A percentile compares a stretch with the other conserved stretches of the same genome.
phyloP scores from a whole-genome alignment of 2,888 invertebrate species.

The Drosophila percnosoma region DNA sequence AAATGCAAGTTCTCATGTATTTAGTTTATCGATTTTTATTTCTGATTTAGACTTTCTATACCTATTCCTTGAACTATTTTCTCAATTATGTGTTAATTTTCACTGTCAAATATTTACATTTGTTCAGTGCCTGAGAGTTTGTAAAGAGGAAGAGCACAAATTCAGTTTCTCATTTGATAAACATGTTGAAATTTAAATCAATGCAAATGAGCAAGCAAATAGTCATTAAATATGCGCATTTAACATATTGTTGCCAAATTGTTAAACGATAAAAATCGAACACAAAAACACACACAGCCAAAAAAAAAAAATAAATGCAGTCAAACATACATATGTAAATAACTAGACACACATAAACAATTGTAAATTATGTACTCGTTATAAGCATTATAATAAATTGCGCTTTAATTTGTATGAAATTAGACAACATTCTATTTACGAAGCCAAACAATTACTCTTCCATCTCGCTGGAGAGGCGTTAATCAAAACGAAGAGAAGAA shows the following conservation, averaged over 20 bases:
- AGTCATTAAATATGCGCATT: slow-evolving; percentile 23
- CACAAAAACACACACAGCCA: neutral
- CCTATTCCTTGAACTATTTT: neutral
- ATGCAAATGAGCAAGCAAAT: slow-evolving; percentile 33
- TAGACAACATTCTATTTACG: slow-evolving; percentile 18
- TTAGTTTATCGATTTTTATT: neutral
- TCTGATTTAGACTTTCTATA: neutral
- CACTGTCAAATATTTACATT: neutral
- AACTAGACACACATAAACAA: slow-evolving; percentile 46
- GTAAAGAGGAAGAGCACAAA: slow-evolving; percentile 8
- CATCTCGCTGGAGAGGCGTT: slow-evolving; percentile 10
- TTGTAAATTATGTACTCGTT: slow-evolving; percentile 74
- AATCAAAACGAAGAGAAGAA: slow-evolving; percentile 27
- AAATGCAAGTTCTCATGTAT: neutral
- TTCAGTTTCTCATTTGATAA: neutral
- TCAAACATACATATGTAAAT: slow-evolving; percentile 63
- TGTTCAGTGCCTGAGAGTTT: neutral
- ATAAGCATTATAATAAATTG: slow-evolving; percentile 45
- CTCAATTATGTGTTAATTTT: neutral
- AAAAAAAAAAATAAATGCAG: slow-evolving; percentile 13
- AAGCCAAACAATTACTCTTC: slow-evolving; percentile 8
- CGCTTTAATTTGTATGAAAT: slow-evolving; percentile 53
- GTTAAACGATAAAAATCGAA: slow-evolving; percentile 22
- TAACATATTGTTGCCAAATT: slow-evolving; percentile 57
- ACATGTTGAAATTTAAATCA: slow-evolving; percentile 24